These are phyloP conservation scores for Sitophilus oryzae DNA, from an alignment of 1,140 invertebrate genomes.

Conservation along the genomic window DNA sequence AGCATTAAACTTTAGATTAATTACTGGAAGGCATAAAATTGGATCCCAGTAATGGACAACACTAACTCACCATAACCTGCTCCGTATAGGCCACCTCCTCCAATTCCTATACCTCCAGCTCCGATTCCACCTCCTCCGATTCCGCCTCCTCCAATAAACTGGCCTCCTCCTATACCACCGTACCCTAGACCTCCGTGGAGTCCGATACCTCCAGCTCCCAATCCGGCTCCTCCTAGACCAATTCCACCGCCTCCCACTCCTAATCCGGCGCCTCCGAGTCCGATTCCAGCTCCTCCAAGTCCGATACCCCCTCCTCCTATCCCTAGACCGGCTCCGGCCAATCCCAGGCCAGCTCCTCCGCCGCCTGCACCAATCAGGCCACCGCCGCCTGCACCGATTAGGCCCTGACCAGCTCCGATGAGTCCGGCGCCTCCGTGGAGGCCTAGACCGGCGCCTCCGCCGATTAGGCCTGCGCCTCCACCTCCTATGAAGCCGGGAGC, in stretches of 20 bases:
- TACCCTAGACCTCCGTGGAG: slow-evolving; percentile 2
- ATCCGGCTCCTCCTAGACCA: slow-evolving; percentile 22
- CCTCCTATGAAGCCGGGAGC: slow-evolving; percentile 41
- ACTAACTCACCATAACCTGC: not conserved
- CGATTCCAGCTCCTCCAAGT: slow-evolving; percentile 26
- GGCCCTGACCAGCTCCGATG: slow-evolving; percentile 23
- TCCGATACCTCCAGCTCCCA: not conserved
- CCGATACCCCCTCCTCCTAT: slow-evolving; percentile 33
- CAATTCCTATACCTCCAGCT: slow-evolving; percentile 43
- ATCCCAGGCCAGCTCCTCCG: slow-evolving; percentile 22
- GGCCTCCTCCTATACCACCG: slow-evolving; percentile 23
- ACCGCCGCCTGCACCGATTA: slow-evolving; percentile 13
- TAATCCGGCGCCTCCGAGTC: slow-evolving; percentile 20
- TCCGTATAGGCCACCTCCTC: slow-evolving; percentile 50
- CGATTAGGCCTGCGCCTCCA: slow-evolving; percentile 32
- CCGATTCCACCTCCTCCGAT: slow-evolving; percentile 38
- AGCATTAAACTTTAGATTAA: too few species aligned
- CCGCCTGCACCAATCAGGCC: slow-evolving; percentile 5
- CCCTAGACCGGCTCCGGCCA: slow-evolving; percentile 28
- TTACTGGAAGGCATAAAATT: too few species aligned
- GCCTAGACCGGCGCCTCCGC: slow-evolving; percentile 19
- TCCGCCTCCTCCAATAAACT: slow-evolving; percentile 39
- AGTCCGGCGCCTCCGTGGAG: slow-evolving; percentile 27
- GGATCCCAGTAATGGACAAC: not conserved
- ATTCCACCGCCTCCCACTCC: slow-evolving; percentile 12